phyloP scores from a whole-genome alignment of 2,888 invertebrate genomes.

The Leptinotarsa haldemani region DNA sequence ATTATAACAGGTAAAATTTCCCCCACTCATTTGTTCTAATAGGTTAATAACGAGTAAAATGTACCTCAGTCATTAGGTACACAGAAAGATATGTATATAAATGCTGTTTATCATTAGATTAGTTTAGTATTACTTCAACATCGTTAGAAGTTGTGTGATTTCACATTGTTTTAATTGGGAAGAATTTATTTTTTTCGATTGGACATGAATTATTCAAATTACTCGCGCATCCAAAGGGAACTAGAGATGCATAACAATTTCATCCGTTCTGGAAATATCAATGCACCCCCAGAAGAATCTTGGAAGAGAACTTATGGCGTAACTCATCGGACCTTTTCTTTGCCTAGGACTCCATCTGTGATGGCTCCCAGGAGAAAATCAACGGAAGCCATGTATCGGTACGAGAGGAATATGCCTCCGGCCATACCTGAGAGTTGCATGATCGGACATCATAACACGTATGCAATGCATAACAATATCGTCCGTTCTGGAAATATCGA shows the following conservation, averaged over 20 bases:
- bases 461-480: slow-evolving; percentile 44
- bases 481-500: slow-evolving; percentile 51
- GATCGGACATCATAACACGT: slow-evolving; percentile 76
- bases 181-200: too few species aligned
- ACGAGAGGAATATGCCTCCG: slow-evolving; percentile 65
- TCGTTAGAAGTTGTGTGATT: too few species aligned
- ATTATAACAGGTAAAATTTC: too few species aligned
- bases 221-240: too few species aligned
- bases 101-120: too few species aligned
- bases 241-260: slow-evolving; percentile 34
- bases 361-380: slow-evolving; percentile 41
- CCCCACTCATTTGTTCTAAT: too few species aligned
- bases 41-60: too few species aligned
- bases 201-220: too few species aligned
- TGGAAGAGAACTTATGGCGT: background rate
- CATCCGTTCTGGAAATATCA: slow-evolving; percentile 53
- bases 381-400: slow-evolving; percentile 54
- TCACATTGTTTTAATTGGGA: too few species aligned
- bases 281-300: slow-evolving; percentile 20
- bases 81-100: too few species aligned
- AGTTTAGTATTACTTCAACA: too few species aligned
- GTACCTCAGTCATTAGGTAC: too few species aligned
- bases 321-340: background rate
- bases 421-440: slow-evolving; percentile 65
- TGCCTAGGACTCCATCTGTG: background rate